These are phyloP conservation scores for Pseudococcus longispinus DNA, from an alignment of 2,888 invertebrate genomes.

Conservation along the genomic window DNA sequence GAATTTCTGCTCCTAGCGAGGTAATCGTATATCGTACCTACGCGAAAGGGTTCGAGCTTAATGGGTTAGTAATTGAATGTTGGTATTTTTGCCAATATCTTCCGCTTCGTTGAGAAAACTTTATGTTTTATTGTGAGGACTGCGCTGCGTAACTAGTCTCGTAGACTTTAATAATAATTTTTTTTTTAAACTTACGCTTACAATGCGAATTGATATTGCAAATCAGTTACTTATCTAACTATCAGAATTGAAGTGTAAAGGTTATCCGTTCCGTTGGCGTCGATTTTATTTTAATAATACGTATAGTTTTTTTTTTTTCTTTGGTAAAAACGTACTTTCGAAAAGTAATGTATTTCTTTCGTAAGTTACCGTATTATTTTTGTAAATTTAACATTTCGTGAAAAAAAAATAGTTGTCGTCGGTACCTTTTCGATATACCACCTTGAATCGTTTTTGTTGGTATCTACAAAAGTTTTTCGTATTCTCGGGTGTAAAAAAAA, in stretches of 20 bases:
- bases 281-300: no score
- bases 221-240: no score
- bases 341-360: not conserved
- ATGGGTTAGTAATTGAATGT: not conserved
- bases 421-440: not conserved
- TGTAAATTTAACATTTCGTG: not conserved
- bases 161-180: not conserved
- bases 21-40: not conserved
- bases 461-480: not conserved
- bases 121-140: not conserved
- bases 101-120: not conserved
- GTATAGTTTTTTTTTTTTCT: no score
- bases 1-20: not conserved
- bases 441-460: not conserved
- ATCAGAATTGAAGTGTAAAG: no score
- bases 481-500: conserved; percentile 13
- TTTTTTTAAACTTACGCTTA: no score
- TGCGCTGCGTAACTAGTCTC: not conserved
- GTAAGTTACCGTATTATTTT: no score
- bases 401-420: not conserved
- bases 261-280: not conserved
- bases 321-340: no score
- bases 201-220: no score
- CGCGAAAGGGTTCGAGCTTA: not conserved
- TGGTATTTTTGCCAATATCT: not conserved